phyloP scores from a whole-genome alignment of 2,797 vertebrate genomes.

The Pelochelys cantorii region DNA sequence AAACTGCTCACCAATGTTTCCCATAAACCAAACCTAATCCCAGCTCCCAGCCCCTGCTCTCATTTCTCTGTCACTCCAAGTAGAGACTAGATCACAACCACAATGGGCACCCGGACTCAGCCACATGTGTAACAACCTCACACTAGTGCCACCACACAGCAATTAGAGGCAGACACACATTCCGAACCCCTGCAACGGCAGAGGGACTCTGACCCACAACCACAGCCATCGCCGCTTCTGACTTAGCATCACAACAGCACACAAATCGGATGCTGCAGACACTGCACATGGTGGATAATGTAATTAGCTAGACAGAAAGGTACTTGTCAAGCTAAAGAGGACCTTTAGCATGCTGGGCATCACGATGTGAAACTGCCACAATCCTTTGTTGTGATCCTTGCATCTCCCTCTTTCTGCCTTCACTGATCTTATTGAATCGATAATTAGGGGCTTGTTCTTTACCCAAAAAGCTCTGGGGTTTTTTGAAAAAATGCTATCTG shows the following conservation, averaged over 20 bases:
- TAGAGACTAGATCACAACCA: constrained; percentile 63
- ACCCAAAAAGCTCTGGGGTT: not conserved
- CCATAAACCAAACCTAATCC: constrained; percentile 70
- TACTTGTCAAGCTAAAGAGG: not conserved
- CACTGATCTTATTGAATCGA: not conserved
- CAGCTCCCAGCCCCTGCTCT: constrained; percentile 26
- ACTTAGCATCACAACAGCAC: constrained; percentile 46
- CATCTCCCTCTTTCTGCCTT: not conserved
- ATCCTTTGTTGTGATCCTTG: accelerated
- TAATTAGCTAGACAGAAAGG: not conserved
- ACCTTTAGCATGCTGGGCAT: not conserved
- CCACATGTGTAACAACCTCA: constrained; percentile 59
- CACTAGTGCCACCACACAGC: constrained; percentile 63
- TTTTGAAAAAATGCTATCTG: not conserved
- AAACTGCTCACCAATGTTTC: constrained; percentile 46
- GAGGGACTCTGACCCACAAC: constrained; percentile 70
- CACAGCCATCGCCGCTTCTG: constrained; percentile 62
- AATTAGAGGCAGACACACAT: constrained; percentile 70
- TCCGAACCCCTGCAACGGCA: constrained; percentile 73
- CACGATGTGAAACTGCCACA: accelerated
- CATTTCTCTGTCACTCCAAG: constrained; percentile 54
- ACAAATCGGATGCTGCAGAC: not conserved
- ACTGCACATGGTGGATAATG: not conserved
- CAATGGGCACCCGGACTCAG: constrained; percentile 61
- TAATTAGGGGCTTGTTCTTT: not conserved